Evolutionary conservation across 2,888 invertebrate species (phyloP), one percentile per base, ranked within the genome.

Genomic region (Lamellibrachia columna): DNA sequence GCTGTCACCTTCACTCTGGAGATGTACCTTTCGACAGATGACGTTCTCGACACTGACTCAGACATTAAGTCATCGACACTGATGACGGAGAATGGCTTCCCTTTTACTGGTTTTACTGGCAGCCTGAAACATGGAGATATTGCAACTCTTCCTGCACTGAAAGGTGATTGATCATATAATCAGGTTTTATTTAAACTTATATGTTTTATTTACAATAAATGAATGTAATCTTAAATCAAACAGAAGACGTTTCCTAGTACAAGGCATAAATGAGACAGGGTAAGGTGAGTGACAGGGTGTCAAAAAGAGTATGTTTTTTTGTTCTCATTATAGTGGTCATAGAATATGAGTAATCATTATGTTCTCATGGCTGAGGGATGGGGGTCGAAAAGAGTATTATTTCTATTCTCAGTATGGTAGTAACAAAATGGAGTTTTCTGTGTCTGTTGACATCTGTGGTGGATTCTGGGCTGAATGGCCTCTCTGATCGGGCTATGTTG

Each of bases 21-120:
- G 55, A 53, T 53, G 91, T 91, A 53, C 52, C 53, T 91, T 22
- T 91, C 91, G 4, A 40, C n/a, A 4, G 91, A 91, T 53, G 53
- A 91, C n/a, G 55, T n/a, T 4, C 55, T 91, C 9, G 53, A 91
- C 55, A 22, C 28, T 11, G 91, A 15, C n/a, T n/a, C 40, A 53
- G 91, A 53, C 28, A 55, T 22, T 15, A 75, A 75, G 75, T 11
- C 75, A 15, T 2, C n/a, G 6, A 6, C 22, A 15, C 6, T 75
- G 22, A 15, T 15, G 15, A 60, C 75, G n/a, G 22, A 4, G 75
- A 22, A 3, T 11, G 3, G 60, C 2, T 6, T 22, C 75, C 3
- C 22, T 1, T 75, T 22, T n/a, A 2, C 75, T 75, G 75, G 75
- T 22, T 75, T 22, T 22, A 15, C 0, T 6, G 22, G 75, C 22